phyloP scores from a whole-genome alignment of 2,797 vertebrate species.

The Geotrypetes seraphini region DNA sequence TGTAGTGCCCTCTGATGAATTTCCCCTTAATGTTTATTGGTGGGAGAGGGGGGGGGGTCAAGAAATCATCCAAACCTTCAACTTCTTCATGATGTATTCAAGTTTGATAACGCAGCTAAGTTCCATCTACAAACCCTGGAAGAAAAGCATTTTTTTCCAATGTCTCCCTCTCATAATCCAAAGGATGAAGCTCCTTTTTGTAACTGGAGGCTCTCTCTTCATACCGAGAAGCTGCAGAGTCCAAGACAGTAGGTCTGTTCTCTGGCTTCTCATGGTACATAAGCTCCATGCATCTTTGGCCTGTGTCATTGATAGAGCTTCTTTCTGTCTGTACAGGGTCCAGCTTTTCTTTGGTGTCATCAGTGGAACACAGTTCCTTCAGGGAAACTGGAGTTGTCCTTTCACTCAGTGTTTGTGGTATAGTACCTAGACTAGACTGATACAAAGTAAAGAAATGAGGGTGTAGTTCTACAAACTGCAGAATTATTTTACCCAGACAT shows the following conservation, averaged over 20 bases:
- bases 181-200: background rate
- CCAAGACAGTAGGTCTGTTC: background rate
- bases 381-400: conserved; percentile 21
- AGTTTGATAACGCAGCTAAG: no score
- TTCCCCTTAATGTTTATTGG: no score
- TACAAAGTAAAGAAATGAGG: background rate
- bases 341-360: fast-evolving
- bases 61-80: conserved; percentile 1
- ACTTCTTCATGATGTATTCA: conserved; percentile 7
- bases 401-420: conserved; percentile 28
- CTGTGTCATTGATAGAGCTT: background rate
- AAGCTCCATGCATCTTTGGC: no score
- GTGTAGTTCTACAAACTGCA: no score
- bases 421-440: conserved; percentile 7
- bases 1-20: no score
- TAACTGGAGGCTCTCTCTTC: no score
- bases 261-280: no score
- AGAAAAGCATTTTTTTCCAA: background rate
- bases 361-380: background rate
- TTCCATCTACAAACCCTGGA: conserved; percentile 28
- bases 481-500: no score
- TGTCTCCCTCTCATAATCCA: background rate
- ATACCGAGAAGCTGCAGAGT: no score
- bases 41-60: no score
- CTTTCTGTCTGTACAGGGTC: background rate